These are phyloP conservation scores for Drosophila pegasa DNA, from an alignment of 2,888 invertebrate genomes.

Conservation along the genomic window DNA sequence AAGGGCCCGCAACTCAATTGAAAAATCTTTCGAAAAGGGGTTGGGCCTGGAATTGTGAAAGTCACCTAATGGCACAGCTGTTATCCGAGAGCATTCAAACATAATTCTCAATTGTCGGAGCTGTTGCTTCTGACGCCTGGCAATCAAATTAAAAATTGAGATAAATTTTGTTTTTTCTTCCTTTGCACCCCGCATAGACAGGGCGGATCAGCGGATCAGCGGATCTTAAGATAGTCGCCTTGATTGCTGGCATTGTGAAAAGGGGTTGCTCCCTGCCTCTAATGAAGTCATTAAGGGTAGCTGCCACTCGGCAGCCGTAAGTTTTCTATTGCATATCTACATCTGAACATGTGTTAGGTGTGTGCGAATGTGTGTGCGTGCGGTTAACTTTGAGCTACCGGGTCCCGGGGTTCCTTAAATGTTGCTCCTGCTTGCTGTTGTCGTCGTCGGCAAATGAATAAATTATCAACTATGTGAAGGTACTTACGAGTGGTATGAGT, in stretches of 20 bases:
- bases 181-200: slow-evolving; percentile 13
- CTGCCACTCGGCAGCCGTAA: slow-evolving; percentile 25
- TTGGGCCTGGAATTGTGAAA: slow-evolving; percentile 19
- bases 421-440: slow-evolving; percentile 26
- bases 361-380: slow-evolving; percentile 31
- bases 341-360: slow-evolving; percentile 31
- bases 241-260: slow-evolving; percentile 56
- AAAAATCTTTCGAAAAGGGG: slow-evolving; percentile 27
- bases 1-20: slow-evolving; percentile 49
- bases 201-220: slow-evolving; percentile 17
- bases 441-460: slow-evolving; percentile 68
- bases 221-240: slow-evolving; percentile 48
- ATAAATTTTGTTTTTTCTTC: slow-evolving; percentile 8
- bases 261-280: slow-evolving; percentile 45
- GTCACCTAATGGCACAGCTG: slow-evolving; percentile 62
- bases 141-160: slow-evolving; percentile 67
- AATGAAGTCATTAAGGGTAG: slow-evolving; percentile 79
- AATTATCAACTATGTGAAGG: slow-evolving; percentile 76
- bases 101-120: slow-evolving; percentile 69
- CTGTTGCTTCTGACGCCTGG: slow-evolving; percentile 70
- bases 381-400: slow-evolving; percentile 69
- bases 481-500: slow-evolving; percentile 48
- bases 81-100: slow-evolving; percentile 38
- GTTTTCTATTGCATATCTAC: slow-evolving; percentile 22
- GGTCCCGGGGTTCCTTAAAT: slow-evolving; percentile 62